Evolutionary conservation across 2,888 invertebrate genomes (phyloP).

Genomic region (Trachelus troglodyta): DNA sequence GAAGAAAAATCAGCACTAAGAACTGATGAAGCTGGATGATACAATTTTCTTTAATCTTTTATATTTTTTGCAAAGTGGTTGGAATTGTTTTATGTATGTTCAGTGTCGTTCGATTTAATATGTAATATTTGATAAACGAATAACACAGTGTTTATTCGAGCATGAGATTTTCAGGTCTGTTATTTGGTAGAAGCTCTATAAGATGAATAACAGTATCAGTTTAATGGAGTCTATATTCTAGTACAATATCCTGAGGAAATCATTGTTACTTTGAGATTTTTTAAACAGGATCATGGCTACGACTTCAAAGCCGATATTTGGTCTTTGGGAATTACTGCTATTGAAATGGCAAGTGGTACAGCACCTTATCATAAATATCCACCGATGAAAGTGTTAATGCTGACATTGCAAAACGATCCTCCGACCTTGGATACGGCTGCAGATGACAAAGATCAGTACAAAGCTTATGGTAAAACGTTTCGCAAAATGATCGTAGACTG

Average conservation of each 20-base stretch:
- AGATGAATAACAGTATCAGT: background rate
- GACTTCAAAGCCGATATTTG: slow-evolving; percentile 97
- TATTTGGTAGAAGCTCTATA: background rate
- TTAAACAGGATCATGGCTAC: slow-evolving; percentile 88
- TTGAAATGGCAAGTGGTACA: slow-evolving; percentile 98
- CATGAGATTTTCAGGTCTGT: background rate
- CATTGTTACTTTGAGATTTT: slow-evolving; percentile 1
- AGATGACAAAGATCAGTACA: slow-evolving; percentile 98
- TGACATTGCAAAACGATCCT: slow-evolving; percentile 98
- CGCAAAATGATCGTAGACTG: slow-evolving; percentile 97
- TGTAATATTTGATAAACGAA: background rate
- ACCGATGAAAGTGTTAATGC: slow-evolving; percentile 99
- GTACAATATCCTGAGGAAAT: background rate
- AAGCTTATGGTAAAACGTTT: slow-evolving; percentile 97
- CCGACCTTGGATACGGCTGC: slow-evolving; percentile 95
- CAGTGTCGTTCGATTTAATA: background rate
- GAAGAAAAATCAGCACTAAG: background rate
- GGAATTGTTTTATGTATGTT: background rate
- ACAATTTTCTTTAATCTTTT: background rate
- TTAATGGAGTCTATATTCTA: background rate
- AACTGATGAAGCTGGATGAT: background rate
- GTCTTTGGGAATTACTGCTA: slow-evolving; percentile 96
- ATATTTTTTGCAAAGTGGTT: background rate
- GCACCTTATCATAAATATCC: slow-evolving; percentile 99
- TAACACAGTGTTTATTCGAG: background rate